Evolutionary conservation across 1,140 invertebrate genomes (phyloP), one percentile per base, ranked within the genome.

Genomic region (Matsumurasca onukii): DNA sequence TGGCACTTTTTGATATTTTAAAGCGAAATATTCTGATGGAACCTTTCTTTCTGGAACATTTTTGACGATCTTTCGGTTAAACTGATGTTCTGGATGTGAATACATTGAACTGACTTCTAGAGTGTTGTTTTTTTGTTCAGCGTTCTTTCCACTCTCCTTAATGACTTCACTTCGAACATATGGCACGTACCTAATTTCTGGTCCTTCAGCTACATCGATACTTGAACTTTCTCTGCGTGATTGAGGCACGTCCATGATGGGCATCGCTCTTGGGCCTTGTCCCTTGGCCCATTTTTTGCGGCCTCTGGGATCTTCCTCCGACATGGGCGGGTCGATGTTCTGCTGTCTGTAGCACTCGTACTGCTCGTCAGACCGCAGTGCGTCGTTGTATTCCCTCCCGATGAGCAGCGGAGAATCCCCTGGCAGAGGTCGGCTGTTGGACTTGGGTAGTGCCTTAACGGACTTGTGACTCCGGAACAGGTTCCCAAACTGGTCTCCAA

Each of bases 341-440:
- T 59, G 55, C 25, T 59, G 55, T 29, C n/a, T 29, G 25, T 59
- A 59, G 25, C 55, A 59, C 13, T 25, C 55, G 24, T 15, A 22
- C 25, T 59, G 55, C 24, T 59, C 55, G 55, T 59, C 55, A 9
- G 5, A 13, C 2, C 2, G 5, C 22, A 52, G 25, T 9, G 5
- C 34, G 5, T 39, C 34, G 17, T 9, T 17, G 17, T 5, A 5
- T 39, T 5, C 5, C 34, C 17, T 39, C 34, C 17, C 34, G 5
- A 9, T 5, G 5, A 5, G 34, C 5, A 17, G 5, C 17, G 17
- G 34, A 39, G 34, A 39, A 39, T 39, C 34, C 5, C 34, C 34
- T 39, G 5, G 5, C 5, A 9, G 34, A 9, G 5, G 5, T 17
- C 17, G 34, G 5, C 5, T 39, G 17, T 39, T 17, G 5, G 5